Evolutionary conservation across 2,888 invertebrate genomes (phyloP).

Genomic region (Melinaea marsaeus): DNA sequence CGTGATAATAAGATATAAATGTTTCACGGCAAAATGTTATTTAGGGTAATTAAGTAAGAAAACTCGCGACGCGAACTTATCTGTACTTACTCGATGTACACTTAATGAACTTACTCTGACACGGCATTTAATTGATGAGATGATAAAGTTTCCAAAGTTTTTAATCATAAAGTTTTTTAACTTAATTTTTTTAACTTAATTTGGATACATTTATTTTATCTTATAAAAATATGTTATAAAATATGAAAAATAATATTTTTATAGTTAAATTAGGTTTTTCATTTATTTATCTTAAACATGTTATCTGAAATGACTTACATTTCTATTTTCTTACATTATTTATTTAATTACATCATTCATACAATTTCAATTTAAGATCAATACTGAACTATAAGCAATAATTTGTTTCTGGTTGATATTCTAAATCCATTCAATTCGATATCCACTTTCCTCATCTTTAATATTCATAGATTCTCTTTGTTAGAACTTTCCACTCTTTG

Average conservation of each 20-base stretch:
- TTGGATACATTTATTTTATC: background rate
- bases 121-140: constrained; percentile 10
- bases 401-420: too few species aligned
- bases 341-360: too few species aligned
- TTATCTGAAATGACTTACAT: constrained; percentile 27
- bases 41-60: too few species aligned
- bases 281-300: too few species aligned
- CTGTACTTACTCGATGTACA: background rate
- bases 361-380: too few species aligned
- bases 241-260: too few species aligned
- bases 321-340: constrained; percentile 13
- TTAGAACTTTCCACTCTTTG: too few species aligned
- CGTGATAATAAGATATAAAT: too few species aligned
- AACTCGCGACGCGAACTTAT: background rate
- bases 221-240: background rate
- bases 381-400: too few species aligned
- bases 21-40: too few species aligned
- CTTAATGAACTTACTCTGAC: constrained; percentile 8
- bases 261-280: too few species aligned
- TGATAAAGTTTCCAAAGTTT: background rate
- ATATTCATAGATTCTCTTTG: constrained; percentile 18
- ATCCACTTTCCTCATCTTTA: constrained; percentile 9
- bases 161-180: background rate
- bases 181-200: constrained; percentile 18
- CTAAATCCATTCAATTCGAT: constrained; percentile 1